phyloP scores from a whole-genome alignment of 92 coral and sea anemone genomes.

The Siderastrea siderea region DNA sequence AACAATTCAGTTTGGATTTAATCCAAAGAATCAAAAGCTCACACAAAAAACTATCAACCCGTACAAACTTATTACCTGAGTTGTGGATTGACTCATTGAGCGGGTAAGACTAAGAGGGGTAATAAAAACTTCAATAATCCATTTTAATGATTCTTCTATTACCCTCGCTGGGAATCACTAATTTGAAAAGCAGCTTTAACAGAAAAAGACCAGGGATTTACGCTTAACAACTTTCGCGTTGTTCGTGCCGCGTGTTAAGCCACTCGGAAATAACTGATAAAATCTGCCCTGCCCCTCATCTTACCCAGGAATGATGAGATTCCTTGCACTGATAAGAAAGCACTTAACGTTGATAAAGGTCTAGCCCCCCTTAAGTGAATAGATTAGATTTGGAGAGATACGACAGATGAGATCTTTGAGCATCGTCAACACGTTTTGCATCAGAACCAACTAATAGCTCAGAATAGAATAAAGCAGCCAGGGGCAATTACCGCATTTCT shows the following conservation, averaged over 20 bases:
- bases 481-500: background rate
- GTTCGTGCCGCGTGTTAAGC: background rate
- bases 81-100: too few relatives aligned
- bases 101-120: background rate
- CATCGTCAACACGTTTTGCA: background rate
- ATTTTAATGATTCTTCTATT: background rate
- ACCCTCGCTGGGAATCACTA: background rate
- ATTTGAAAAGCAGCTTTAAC: conserved; percentile 5
- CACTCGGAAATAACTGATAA: conserved; percentile 32
- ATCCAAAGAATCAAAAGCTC: too few relatives aligned
- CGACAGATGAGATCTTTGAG: background rate
- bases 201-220: background rate
- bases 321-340: conserved; percentile 5
- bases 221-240: background rate
- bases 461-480: background rate
- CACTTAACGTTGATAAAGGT: background rate
- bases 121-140: conserved; percentile 5
- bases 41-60: background rate
- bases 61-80: background rate
- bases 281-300: background rate
- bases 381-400: conserved; percentile 3
- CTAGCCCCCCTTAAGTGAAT: background rate
- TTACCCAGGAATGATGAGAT: background rate
- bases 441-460: background rate
- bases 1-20: too few relatives aligned